phyloP scores from a whole-genome alignment of 1,140 invertebrate species.

The Brachionus paranguensis region DNA sequence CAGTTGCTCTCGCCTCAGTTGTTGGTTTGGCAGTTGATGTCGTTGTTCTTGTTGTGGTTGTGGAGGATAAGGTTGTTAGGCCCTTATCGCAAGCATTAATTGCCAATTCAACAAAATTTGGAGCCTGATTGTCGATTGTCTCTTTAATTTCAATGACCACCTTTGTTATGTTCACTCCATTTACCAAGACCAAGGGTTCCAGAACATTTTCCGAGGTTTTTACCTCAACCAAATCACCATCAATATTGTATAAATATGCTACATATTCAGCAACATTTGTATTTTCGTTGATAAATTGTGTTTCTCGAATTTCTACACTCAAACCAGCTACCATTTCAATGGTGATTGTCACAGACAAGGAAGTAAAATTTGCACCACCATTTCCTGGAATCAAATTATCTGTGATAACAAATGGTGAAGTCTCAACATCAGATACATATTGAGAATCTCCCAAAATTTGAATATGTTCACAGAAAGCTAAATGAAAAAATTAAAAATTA shows the following conservation, averaged over 20 bases:
- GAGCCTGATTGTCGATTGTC: neutral
- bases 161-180: neutral
- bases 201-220: neutral
- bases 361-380: neutral
- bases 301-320: neutral
- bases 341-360: neutral
- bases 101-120: neutral
- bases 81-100: neutral
- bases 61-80: neutral
- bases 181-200: neutral
- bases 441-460: neutral
- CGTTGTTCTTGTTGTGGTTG: neutral
- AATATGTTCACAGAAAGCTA: neutral
- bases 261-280: neutral
- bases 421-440: neutral
- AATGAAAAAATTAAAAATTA: neutral
- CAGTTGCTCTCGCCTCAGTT: neutral
- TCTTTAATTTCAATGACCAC: neutral
- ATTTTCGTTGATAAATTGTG: neutral
- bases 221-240: neutral
- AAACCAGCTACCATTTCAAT: neutral
- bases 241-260: neutral
- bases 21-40: neutral
- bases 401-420: neutral
- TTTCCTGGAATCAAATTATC: neutral